phyloP scores from a whole-genome alignment of 2,888 invertebrate species.

The Entomobrya proxima region DNA sequence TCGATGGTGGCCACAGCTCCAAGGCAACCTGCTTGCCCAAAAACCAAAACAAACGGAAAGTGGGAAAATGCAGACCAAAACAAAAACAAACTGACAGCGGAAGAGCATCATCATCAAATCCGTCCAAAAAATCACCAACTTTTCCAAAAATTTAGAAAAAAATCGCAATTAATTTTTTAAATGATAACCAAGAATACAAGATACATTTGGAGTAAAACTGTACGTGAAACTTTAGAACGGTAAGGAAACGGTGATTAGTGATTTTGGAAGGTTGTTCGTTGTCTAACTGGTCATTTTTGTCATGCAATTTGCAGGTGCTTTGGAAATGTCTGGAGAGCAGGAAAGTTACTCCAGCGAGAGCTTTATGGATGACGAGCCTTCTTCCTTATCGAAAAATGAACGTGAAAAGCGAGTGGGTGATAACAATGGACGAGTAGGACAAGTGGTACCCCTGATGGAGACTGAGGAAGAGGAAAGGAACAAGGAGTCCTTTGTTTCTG shows the following conservation, averaged over 20 bases:
- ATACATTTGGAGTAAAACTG: too few relatives aligned
- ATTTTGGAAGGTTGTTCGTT: too few relatives aligned
- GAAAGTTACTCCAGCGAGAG: slow-evolving; percentile 33
- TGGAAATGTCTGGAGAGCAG: slow-evolving; percentile 20
- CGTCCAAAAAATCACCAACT: not conserved
- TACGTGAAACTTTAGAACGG: too few relatives aligned
- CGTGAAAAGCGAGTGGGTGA: not conserved
- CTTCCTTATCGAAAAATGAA: not conserved
- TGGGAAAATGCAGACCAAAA: slow-evolving; percentile 18
- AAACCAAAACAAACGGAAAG: not conserved
- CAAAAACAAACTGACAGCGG: not conserved
- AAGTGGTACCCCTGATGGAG: not conserved
- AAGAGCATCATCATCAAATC: not conserved
- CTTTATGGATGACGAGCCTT: not conserved
- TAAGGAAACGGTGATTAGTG: too few relatives aligned
- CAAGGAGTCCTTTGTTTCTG: slow-evolving; percentile 27
- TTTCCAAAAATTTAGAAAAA: too few relatives aligned
- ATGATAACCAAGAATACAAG: too few relatives aligned
- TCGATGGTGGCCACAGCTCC: slow-evolving; percentile 21
- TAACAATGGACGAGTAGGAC: not conserved
- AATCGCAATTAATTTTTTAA: too few relatives aligned
- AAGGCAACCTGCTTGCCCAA: not conserved
- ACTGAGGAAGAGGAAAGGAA: slow-evolving; percentile 17
- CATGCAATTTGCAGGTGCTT: not conserved
- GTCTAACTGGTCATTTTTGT: not conserved